Base-by-base conservation (phyloP, 2,113 vertebrate species). In the Naja naja region DNA sequence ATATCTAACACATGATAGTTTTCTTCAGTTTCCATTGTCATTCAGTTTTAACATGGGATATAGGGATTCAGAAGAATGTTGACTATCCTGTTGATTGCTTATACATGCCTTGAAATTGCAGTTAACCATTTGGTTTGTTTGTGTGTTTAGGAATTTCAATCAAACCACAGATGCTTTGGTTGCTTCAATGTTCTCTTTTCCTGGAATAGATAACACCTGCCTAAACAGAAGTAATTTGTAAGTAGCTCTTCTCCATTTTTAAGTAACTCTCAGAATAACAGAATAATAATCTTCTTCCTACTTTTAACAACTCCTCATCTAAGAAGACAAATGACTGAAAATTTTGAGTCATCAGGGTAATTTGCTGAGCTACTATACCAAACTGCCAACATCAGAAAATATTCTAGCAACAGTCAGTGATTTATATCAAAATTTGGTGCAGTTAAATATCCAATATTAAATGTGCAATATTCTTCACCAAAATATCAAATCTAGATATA, bases 181-280 rank as follows among this genome's bases (percentile, higher is more conserved):
- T 18, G 96, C 98, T 88, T 95, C 98, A 0, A 98, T 99, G 98
- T 97, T 98, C 97, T 97, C 98, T 91, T 98, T 98, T 96, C 99
- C 99, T 54, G 99, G 99, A 93, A 98, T 99, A 0, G 98, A 99
- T 97, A 98, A 98, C 81, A 74, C 94, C 0, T 99, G 99, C 97
- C 95, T 98, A 94, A 97, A 98, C 1, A 55, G 91, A 92, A 98
- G 95, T 94, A 94, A 97, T 39, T 95, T 52, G 98, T 98, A 97
- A 98, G 98, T 97, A 87, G 18, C 34, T 23, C 22, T 89, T 89
- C 39, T 43, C 14, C 54, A 8, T 55, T 25, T 85, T 92, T 58
- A 69, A 69, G 11, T 69, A 69, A n/a, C 30, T 69, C 11, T 64
- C 30, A 69, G 27, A 69, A 34, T 18, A 69, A 34, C 30, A 69